Percentiles rank a stretch among this genome's conserved stretches.
Conservation (phyloP, 2,888 invertebrate species). For the Agrenia bidenticulata region DNA sequence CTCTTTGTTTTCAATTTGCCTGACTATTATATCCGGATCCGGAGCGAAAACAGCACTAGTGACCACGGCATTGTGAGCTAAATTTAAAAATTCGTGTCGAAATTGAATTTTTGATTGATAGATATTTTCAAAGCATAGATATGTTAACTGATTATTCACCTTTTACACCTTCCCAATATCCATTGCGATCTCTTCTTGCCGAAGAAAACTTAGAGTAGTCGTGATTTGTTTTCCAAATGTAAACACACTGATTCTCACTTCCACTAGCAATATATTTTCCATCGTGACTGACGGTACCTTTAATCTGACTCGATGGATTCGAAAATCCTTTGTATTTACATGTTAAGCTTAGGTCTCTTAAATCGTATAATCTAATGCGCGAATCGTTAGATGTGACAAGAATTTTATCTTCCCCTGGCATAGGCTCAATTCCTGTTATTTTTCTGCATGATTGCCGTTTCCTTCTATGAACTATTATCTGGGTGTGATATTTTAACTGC, state of each 20-base stretch:
- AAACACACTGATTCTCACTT: constrained; percentile 95
- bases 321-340: constrained; percentile 94
- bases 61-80: constrained; percentile 90
- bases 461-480: constrained; percentile 92
- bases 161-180: constrained; percentile 96
- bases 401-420: constrained; percentile 88
- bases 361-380: constrained; percentile 90
- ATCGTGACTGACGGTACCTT: constrained; percentile 85
- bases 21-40: constrained; percentile 85
- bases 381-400: constrained; percentile 98
- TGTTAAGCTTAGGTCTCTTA: constrained; percentile 88
- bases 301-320: constrained; percentile 94
- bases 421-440: constrained; percentile 95
- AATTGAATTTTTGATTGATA: constrained; percentile 6
- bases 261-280: constrained; percentile 97
- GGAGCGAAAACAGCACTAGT: constrained; percentile 98
- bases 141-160: constrained; percentile 54
- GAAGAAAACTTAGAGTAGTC: constrained; percentile 94
- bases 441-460: constrained; percentile 92
- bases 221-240: constrained; percentile 94
- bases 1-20: constrained; percentile 57
- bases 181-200: constrained; percentile 87
- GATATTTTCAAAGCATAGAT: not conserved
- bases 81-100: constrained; percentile 37
- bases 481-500: constrained; percentile 96